Conservation (phyloP, 2,113 vertebrate genomes). For the Gracilinanus agilis region DNA sequence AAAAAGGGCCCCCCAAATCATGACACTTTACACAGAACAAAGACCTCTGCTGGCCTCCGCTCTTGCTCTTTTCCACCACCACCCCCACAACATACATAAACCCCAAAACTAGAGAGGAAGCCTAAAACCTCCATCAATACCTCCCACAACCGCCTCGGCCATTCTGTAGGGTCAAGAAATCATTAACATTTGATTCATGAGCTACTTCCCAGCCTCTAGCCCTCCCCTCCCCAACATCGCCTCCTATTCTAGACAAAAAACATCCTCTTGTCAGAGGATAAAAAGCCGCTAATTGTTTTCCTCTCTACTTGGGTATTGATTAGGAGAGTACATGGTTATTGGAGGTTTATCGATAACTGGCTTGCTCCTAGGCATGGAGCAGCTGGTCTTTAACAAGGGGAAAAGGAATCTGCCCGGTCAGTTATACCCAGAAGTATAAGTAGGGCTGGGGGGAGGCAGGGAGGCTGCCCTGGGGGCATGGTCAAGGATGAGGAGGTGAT, state of each 20-base stretch:
- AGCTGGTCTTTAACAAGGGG: constrained; percentile 21
- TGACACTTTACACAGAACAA: neutral
- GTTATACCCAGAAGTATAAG: neutral
- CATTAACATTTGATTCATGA: constrained; percentile 60
- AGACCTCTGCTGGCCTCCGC: neutral
- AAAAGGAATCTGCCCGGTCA: neutral
- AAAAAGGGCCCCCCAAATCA: neutral
- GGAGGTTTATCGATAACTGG: constrained; percentile 21
- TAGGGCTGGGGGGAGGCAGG: neutral
- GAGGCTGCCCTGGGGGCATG: neutral
- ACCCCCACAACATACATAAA: neutral
- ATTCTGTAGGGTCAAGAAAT: constrained; percentile 57
- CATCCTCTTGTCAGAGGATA: constrained; percentile 44
- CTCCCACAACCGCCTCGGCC: neutral
- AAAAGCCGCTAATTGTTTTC: constrained; percentile 60
- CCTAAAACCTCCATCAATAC: neutral
- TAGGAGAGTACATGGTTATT: constrained; percentile 2
- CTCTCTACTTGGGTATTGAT: constrained; percentile 41
- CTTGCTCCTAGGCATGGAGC: constrained; percentile 1
- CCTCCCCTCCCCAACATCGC: neutral
- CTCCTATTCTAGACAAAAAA: constrained; percentile 45
- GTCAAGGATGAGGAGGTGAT: neutral
- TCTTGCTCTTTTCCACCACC: neutral
- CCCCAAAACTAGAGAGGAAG: constrained; percentile 13
- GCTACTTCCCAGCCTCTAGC: constrained; percentile 29